Conservation (phyloP, 2,113 vertebrate species). For the Phoenicopterus ruber region DNA sequence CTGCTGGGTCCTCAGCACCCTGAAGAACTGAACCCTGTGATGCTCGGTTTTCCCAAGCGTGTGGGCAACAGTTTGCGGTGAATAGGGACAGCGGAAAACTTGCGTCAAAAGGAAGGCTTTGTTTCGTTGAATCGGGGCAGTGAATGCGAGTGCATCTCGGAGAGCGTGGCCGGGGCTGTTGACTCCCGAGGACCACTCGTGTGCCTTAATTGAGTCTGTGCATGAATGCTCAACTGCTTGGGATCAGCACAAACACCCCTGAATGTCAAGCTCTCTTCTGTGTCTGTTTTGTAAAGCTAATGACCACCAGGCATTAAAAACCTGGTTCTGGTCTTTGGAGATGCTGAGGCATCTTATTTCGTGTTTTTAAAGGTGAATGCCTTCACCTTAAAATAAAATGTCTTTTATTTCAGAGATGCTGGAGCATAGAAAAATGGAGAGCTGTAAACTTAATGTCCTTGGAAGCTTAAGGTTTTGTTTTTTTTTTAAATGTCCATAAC, state of each 20-base stretch:
- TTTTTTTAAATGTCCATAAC: not conserved
- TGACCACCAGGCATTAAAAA: not conserved
- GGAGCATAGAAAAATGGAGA: not conserved
- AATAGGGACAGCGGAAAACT: not conserved
- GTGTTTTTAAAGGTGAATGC: not conserved
- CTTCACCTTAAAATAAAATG: not conserved
- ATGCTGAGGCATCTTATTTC: not conserved
- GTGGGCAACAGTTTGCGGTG: not conserved
- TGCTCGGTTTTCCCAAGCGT: rapidly evolving
- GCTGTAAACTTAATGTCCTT: not conserved
- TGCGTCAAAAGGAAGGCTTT: not conserved
- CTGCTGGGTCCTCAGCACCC: not conserved
- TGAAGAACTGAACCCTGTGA: not conserved
- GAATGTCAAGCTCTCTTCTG: not conserved
- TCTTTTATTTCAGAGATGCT: not conserved
- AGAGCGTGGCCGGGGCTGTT: not conserved
- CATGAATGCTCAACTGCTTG: not conserved
- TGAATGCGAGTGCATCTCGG: not conserved
- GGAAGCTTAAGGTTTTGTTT: not conserved
- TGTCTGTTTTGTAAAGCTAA: not conserved
- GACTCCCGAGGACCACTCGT: not conserved
- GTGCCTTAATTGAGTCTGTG: not conserved
- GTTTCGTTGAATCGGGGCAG: not conserved
- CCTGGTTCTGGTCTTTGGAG: not conserved
- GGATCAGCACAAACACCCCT: not conserved